Percentiles rank a stretch among this genome's conserved stretches.
These are phyloP conservation scores for Rhea americana DNA, from an alignment of 2,113 vertebrate genomes.

Conservation along the genomic window DNA sequence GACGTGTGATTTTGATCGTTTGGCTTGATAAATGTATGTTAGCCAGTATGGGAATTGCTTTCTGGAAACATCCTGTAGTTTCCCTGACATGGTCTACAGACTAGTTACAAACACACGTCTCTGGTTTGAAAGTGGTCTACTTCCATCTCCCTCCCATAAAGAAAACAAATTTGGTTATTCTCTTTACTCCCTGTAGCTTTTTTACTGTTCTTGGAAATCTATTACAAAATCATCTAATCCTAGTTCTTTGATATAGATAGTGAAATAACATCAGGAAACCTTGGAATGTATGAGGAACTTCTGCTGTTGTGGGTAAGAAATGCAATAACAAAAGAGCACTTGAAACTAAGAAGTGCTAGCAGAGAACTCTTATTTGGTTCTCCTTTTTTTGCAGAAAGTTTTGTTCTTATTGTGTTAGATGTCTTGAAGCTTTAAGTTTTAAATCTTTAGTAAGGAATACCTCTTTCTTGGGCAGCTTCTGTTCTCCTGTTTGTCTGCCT, in stretches of 20 bases:
- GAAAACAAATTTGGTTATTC: neutral
- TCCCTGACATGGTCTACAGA: neutral
- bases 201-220: neutral
- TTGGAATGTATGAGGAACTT: accelerated
- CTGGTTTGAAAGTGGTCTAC: neutral
- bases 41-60: neutral
- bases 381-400: neutral
- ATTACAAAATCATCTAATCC: neutral
- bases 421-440: neutral
- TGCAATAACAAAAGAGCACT: neutral
- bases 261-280: neutral
- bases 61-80: neutral
- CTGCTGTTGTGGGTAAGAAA: neutral
- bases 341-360: neutral
- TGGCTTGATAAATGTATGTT: neutral
- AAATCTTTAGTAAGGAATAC: neutral
- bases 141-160: neutral
- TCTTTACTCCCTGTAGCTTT: neutral
- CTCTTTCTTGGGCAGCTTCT: neutral
- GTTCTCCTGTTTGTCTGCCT: accelerated
- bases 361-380: neutral
- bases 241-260: too few relatives aligned
- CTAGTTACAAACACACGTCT: accelerated
- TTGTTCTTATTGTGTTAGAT: neutral
- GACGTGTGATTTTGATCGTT: neutral